Base-by-base conservation (phyloP, 2,113 vertebrate genomes). In the Lophotis ruficrista region DNA sequence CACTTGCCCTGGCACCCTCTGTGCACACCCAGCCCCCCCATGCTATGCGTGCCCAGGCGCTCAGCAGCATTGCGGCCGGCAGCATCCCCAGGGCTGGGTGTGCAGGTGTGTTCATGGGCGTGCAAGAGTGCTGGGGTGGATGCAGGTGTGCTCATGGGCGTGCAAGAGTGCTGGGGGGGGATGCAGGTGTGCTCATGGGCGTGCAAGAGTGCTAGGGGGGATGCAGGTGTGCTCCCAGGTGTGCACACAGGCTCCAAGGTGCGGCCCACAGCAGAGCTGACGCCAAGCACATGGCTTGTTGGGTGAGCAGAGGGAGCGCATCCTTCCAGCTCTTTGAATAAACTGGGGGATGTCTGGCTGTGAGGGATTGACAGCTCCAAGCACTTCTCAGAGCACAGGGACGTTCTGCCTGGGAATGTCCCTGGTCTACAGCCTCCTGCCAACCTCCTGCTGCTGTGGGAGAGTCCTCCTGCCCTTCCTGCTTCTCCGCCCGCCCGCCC, bases 61-160 rank as follows among this genome's bases (percentile, higher is more conserved):
- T 16, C 56, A 4, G 31, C 30, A 41, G 35, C 41, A 35, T 16
- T 7, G 0, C 4, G 0, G 28, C 2, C 3, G 4, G 24, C 12
- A 0, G 1, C 47, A 21, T 6, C 9, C 4, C 4, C 50, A 8
- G 33, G 33, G 24, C 51, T 43, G 60, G 31, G 10, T 2, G 61
- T 28, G 84, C 76, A 15, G 50, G 13, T 28, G 38, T 8, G 56
- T 50, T 25, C 50, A 4, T 1, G 45, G 75, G 37, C 0, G 2
- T 35, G 60, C 60, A 18, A 1, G 47, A 4, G n/a, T 14, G 69
- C 76, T 43, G 1, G 14, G 17, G 22, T 45, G 53, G 8, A 2
- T 69, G 88, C 82, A 69, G 73, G 35, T 43, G 93, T 50, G 77
- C 57, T 65, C 38, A 4, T 1, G 45, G 75, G 37, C 0, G 2